Evolutionary conservation across 2,113 vertebrate genomes (phyloP), one percentile per base, ranked within the genome.

Genomic region (Polyodon spathula): DNA sequence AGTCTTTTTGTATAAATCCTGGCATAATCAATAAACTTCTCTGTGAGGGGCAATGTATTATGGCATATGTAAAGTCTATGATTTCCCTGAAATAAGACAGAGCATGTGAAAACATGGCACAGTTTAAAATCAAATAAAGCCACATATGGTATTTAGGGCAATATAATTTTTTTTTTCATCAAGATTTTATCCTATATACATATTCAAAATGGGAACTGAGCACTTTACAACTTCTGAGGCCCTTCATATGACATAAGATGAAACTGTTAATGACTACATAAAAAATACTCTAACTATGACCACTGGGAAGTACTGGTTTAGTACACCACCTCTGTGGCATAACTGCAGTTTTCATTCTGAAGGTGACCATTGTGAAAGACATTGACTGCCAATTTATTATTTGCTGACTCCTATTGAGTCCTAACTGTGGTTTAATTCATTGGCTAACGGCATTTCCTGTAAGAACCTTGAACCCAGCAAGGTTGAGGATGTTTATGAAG

Each of bases 1-100:
- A 5, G 50, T n/a, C 48, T 41, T 50, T 52, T 37, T 40, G 50
- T 61, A 52, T 61, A 61, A 38, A 40, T 39, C 59, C 40, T 40
- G 37, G 58, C 44, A 42, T 38, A 37, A 4, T 0, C 16, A 48
- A 27, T 11, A 39, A 43, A 17, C 42, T n/a, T 3, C 14, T 16
- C 39, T n/a, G n/a, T 43, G 59, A 51, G 8, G 44, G 40, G 40
- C 41, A 44, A n/a, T 44, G 14, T 60, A 51, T 9, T 12, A 44
- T 37, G 8, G 51, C 59, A 16, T 40, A 14, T 37, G 40, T 51
- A 16, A 51, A 37, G 12, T 38, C 38, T 59, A 37, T 16, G 27
- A 14, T 4, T 59, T 48, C 43, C 10, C 5, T 9, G 15, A 41
- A 58, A 39, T n/a, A 7, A 38, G 11, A 5, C 58, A 12, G 58